A percentile compares a stretch with the other conserved stretches of the same genome.
Conservation (phyloP, 2,888 invertebrate genomes). For the Eucera pruinosa region DNA sequence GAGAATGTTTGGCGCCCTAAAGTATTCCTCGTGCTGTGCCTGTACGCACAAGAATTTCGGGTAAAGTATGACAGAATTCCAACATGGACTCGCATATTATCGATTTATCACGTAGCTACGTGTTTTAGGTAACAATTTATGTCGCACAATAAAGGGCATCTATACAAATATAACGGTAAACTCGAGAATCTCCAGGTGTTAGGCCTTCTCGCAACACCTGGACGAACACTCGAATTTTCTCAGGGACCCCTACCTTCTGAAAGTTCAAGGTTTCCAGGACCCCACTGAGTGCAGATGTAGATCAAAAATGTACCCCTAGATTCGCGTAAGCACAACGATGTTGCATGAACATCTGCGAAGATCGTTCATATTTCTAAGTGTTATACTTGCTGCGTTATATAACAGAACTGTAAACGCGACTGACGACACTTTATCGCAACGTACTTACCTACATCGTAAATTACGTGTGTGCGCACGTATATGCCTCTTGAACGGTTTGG, state of each 20-base stretch:
- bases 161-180: constrained; percentile 61
- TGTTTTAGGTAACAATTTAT: constrained; percentile 45
- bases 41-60: too few species aligned
- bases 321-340: constrained; percentile 46
- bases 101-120: constrained; percentile 12
- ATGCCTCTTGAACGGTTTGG: neutral
- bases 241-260: constrained; percentile 53
- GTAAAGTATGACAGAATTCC: too few species aligned
- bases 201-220: constrained; percentile 55
- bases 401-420: constrained; percentile 20
- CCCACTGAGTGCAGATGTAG: constrained; percentile 64
- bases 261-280: constrained; percentile 61
- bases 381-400: constrained; percentile 20
- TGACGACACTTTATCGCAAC: constrained; percentile 14
- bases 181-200: constrained; percentile 65
- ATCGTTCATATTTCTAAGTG: neutral
- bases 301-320: constrained; percentile 46
- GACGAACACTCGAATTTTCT: constrained; percentile 64
- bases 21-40: too few species aligned
- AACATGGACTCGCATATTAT: neutral
- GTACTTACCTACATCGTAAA: neutral
- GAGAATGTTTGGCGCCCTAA: too few species aligned
- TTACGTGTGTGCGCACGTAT: neutral
- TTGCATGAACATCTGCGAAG: constrained; percentile 57
- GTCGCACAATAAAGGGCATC: constrained; percentile 41